A percentile compares a stretch with the other conserved stretches of the same genome.
phyloP scores from a whole-genome alignment of 1,140 invertebrate species.

The Drosophila athabasca region DNA sequence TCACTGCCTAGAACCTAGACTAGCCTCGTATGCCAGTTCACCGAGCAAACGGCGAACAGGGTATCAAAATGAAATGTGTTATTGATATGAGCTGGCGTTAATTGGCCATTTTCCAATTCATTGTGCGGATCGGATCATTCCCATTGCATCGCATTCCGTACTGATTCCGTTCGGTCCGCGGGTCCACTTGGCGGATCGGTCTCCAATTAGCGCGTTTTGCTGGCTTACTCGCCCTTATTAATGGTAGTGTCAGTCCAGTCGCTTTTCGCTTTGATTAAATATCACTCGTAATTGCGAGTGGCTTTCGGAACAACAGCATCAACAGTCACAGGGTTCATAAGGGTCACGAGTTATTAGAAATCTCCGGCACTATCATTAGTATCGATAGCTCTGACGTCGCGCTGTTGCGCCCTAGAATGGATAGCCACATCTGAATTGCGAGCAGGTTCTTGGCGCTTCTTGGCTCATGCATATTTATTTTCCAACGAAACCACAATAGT shows the following conservation, averaged over 20 bases:
- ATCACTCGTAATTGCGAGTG: slow-evolving; percentile 22
- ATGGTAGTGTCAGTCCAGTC: slow-evolving; percentile 27
- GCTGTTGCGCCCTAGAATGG: slow-evolving; percentile 23
- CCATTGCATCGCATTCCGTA: slow-evolving; percentile 17
- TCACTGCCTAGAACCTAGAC: neutral
- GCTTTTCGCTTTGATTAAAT: slow-evolving; percentile 45
- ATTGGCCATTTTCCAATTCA: slow-evolving; percentile 21
- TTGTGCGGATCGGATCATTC: slow-evolving; percentile 3
- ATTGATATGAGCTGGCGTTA: slow-evolving; percentile 51
- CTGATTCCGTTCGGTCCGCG: slow-evolving; percentile 2
- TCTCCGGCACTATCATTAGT: slow-evolving; percentile 10
- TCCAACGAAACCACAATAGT: slow-evolving; percentile 9
- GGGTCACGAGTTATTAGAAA: slow-evolving; percentile 42
- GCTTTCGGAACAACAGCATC: neutral
- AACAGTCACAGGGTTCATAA: slow-evolving; percentile 18
- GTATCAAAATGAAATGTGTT: slow-evolving; percentile 34
- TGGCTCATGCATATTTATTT: slow-evolving; percentile 52
- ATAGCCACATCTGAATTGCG: slow-evolving; percentile 24
- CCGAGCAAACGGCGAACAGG: neutral
- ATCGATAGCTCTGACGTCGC: slow-evolving; percentile 22
- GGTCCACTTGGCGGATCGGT: slow-evolving; percentile 3
- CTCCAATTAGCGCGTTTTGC: slow-evolving; percentile 43
- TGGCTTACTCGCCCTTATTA: slow-evolving; percentile 41
- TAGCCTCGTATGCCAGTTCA: neutral
- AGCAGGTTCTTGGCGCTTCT: slow-evolving; percentile 6